phyloP scores from a whole-genome alignment of 2,113 vertebrate species.

The Thryonomys swinderianus region DNA sequence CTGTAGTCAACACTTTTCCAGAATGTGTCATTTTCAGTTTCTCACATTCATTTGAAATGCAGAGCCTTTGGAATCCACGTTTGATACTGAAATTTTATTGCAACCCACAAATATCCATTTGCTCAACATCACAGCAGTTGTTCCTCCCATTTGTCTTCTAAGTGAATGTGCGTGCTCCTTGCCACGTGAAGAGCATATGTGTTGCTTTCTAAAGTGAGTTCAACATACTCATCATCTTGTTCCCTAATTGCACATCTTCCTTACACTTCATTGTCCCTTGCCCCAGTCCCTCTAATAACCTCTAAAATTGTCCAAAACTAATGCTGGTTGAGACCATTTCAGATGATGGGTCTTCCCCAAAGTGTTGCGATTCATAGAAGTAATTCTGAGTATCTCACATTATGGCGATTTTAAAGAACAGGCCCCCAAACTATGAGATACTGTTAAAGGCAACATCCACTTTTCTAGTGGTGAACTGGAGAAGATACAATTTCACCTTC shows the following conservation, averaged over 20 bases:
- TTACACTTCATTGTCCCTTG: not conserved
- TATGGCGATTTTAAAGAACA: not conserved
- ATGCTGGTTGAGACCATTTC: not conserved
- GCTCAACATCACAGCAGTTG: not conserved
- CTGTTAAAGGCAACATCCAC: not conserved
- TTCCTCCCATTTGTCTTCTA: not conserved
- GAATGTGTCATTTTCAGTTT: not conserved
- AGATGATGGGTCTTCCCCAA: not conserved
- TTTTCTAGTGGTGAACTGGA: conserved; percentile 1
- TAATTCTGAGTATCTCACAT: not conserved
- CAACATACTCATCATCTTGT: not conserved
- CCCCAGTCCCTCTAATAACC: not conserved
- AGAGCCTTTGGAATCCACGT: not conserved
- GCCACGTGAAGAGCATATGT: not conserved
- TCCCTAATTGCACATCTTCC: not conserved
- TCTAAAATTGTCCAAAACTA: not conserved
- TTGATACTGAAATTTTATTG: not conserved
- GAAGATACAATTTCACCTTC: not conserved
- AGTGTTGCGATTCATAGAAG: conserved; percentile 19
- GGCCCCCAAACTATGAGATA: not conserved
- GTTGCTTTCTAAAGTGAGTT: conserved; percentile 48
- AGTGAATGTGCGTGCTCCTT: not conserved
- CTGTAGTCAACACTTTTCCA: not conserved
- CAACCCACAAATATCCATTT: not conserved
- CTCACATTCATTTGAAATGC: not conserved